Evolutionary conservation across 2,888 invertebrate species (phyloP), one percentile per base, ranked within the genome.

Genomic region (Pterobdella sp.): DNA sequence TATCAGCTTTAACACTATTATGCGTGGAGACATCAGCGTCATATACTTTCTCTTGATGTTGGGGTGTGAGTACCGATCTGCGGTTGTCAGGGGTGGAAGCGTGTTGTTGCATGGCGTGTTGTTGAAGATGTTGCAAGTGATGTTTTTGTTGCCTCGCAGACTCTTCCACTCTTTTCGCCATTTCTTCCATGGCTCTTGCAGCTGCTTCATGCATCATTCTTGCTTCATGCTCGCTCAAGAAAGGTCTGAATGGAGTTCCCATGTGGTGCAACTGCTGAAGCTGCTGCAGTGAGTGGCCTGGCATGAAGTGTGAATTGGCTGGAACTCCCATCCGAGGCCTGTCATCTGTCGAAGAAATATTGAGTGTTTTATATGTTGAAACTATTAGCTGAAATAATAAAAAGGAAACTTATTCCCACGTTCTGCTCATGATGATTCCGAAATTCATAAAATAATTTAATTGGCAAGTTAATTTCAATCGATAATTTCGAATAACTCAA

Each of bases 171-270:
- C 63, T 60, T 35, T 71, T 71, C 31, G 71, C 71, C 22, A 71
- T 56, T 29, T 71, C 63, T 34, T 71, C 71, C 71, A 71, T 71
- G 32, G 71, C 71, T 29, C 71, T 60, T 3, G 71, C 34, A 3
- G 71, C 71, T 1, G 71, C 71, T n/a, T 71, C 71, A 37, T 71
- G 71, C 71, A 71, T 71, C 60, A 71, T 34, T 29, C 71, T 60
- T 1, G 71, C 71, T 7, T 71, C 71, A 63, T 71, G 71, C 63
- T 71, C 71, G 1, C 32, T 56, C 71, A 71, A 32, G n/a, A 71
- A 49, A n/a, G 71, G 56, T 34, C 71, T 32, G 26, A 71, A 71
- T 26, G 52, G 71, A 65, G 32, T 22, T 22, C 63, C 63, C 1
- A 52, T 56, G 56, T 56, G 52, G 52, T 71, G 71, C 36, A 71